phyloP scores from a whole-genome alignment of 1,140 invertebrate genomes.

The Triops longicaudatus region DNA sequence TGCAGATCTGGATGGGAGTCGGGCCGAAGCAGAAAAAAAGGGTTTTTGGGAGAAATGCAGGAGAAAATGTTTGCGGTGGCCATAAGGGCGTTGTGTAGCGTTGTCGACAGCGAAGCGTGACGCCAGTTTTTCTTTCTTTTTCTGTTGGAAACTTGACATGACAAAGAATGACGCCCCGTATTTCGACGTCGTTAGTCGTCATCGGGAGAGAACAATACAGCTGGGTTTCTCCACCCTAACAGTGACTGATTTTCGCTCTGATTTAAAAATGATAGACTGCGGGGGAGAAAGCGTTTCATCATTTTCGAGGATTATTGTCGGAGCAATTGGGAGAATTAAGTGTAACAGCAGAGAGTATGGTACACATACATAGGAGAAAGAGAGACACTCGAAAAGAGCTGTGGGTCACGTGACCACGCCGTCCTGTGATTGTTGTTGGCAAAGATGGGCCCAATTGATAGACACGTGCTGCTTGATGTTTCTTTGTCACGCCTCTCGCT shows the following conservation, averaged over 20 bases:
- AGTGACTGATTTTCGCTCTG: not conserved
- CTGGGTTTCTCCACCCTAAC: not conserved
- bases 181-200: not conserved
- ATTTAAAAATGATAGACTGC: not conserved
- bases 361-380: too few relatives aligned
- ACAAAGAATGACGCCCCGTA: not conserved
- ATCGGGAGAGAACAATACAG: not conserved
- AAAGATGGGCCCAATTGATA: constrained; percentile 12
- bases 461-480: constrained; percentile 1
- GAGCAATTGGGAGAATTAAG: too few relatives aligned
- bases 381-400: too few relatives aligned
- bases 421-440: constrained; percentile 11
- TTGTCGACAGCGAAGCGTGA: not conserved
- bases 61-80: not conserved
- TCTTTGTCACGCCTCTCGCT: constrained; percentile 7
- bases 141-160: not conserved
- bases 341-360: too few relatives aligned
- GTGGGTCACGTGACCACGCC: constrained; percentile 9
- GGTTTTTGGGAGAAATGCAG: not conserved
- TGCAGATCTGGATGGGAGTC: not conserved
- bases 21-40: not conserved
- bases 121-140: not conserved
- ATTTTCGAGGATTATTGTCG: not conserved
- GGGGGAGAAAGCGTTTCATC: not conserved
- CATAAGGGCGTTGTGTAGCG: not conserved